phyloP scores from a whole-genome alignment of 2,113 vertebrate species.

The Tenrec ecaudatus region DNA sequence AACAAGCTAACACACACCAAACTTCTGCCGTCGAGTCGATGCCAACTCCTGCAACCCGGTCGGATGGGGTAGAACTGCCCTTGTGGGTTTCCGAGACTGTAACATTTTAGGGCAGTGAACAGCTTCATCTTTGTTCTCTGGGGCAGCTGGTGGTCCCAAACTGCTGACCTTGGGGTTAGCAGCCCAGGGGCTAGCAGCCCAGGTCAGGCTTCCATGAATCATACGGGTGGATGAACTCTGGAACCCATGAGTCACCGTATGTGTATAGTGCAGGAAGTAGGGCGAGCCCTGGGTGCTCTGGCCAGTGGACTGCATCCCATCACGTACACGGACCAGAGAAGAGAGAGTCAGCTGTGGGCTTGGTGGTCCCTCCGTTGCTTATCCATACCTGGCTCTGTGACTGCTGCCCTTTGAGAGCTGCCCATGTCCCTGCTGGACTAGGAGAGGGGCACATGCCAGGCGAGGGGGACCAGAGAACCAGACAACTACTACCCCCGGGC shows the following conservation, averaged over 20 bases:
- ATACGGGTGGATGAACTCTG: neutral
- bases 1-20: no score
- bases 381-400: neutral
- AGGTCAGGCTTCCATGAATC: no score
- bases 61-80: no score
- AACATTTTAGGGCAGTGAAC: no score
- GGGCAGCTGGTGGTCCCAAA: no score
- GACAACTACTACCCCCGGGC: neutral
- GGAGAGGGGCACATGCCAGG: neutral
- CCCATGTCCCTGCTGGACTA: neutral
- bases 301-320: neutral
- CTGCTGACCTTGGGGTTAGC: no score
- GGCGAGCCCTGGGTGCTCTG: neutral
- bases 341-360: neutral
- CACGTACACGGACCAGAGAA: fast-evolving
- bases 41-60: no score
- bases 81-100: no score
- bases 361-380: neutral
- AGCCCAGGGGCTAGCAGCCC: no score
- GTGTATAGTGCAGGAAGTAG: neutral
- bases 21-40: no score
- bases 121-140: no score
- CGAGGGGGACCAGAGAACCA: neutral
- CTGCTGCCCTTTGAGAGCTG: neutral
- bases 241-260: neutral